These are phyloP conservation scores for Fopius arisanus DNA, from an alignment of 1,140 invertebrate species.

Conservation along the genomic window DNA sequence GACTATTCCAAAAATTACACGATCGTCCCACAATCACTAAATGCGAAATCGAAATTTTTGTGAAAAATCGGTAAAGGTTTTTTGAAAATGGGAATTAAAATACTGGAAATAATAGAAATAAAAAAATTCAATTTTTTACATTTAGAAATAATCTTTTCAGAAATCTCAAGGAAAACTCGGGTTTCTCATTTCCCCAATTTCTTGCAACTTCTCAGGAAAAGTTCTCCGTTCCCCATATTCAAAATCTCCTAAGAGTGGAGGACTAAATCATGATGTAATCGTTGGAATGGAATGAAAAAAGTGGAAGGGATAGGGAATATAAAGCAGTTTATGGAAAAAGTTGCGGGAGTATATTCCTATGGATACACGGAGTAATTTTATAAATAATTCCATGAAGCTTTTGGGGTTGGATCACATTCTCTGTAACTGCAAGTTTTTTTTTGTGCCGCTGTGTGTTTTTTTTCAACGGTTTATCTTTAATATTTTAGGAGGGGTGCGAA, in stretches of 20 bases:
- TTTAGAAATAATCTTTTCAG: too few relatives aligned
- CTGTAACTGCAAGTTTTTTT: conserved; percentile 38
- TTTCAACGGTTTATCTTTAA: conserved; percentile 15
- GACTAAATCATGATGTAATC: conserved; percentile 15
- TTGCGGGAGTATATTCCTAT: conserved; percentile 20
- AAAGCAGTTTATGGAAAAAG: conserved; percentile 31
- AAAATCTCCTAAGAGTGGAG: background rate
- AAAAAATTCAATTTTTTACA: too few relatives aligned
- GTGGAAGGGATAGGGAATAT: background rate
- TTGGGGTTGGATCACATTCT: conserved; percentile 34
- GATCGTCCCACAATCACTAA: too few relatives aligned
- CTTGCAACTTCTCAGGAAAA: too few relatives aligned
- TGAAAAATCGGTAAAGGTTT: too few relatives aligned
- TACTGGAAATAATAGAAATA: too few relatives aligned
- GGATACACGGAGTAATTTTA: conserved; percentile 36
- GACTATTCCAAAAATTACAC: too few relatives aligned
- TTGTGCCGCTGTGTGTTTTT: conserved; percentile 6
- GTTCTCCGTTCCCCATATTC: background rate
- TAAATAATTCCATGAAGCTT: conserved; percentile 51
- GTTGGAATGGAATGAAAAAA: conserved; percentile 16
- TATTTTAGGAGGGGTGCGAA: background rate
- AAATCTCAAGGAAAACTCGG: too few relatives aligned
- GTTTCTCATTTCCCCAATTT: too few relatives aligned
- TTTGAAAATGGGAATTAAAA: too few relatives aligned
- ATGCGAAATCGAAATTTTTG: too few relatives aligned